Percentiles rank a stretch among this genome's conserved stretches.
phyloP scores from a whole-genome alignment of 2,113 vertebrate species.

The Sylvia atricapilla region DNA sequence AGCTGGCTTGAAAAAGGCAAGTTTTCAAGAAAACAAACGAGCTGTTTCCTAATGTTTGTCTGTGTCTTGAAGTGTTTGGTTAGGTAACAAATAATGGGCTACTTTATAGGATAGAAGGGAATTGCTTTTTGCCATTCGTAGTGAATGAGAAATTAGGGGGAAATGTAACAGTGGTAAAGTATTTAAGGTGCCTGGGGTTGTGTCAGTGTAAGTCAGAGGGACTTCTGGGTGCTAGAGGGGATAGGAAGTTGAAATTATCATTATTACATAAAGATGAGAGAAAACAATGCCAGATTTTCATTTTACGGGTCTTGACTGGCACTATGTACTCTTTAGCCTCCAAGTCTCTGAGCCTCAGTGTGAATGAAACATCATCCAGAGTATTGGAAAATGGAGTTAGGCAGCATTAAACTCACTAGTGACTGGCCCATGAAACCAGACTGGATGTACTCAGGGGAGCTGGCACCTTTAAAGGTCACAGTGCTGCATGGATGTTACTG shows the following conservation, averaged over 20 bases:
- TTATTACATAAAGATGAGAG: background rate
- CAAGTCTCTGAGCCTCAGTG: background rate
- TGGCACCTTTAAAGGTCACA: background rate
- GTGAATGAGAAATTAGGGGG: background rate
- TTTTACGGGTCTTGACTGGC: background rate
- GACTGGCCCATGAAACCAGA: background rate
- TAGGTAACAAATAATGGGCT: background rate
- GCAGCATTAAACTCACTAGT: background rate
- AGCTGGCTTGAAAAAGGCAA: background rate
- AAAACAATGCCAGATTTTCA: background rate
- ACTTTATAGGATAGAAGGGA: background rate
- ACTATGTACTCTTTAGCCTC: background rate
- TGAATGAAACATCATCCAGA: background rate
- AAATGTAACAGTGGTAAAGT: background rate
- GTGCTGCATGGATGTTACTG: background rate
- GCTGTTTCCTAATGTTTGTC: background rate
- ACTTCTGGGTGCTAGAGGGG: background rate
- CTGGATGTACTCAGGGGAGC: background rate
- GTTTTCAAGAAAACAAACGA: background rate
- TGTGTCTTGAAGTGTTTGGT: background rate
- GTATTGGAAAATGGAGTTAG: background rate
- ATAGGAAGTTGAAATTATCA: background rate
- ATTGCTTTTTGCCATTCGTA: background rate
- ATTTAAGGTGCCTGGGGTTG: background rate
- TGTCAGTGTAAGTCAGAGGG: background rate